Conservation (phyloP, 2,113 vertebrate genomes). For the Isurus oxyrinchus region DNA sequence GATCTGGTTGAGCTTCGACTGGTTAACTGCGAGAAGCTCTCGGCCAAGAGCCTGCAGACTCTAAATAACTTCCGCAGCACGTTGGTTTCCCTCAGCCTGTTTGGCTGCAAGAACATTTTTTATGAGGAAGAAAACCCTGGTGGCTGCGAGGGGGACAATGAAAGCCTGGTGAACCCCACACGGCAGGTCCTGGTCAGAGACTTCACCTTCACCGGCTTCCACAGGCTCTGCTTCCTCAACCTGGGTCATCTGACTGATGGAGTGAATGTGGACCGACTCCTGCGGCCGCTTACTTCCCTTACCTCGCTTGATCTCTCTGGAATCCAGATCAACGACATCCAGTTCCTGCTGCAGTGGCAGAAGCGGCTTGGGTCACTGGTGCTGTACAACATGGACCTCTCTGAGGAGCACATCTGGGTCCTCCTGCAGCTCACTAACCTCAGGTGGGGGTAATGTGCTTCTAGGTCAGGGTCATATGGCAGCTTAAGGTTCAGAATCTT, state of each 20-base stretch:
- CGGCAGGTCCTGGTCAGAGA: conserved; percentile 75
- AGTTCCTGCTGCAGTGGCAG: conserved; percentile 87
- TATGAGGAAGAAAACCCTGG: conserved; percentile 76
- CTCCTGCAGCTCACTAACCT: conserved; percentile 78
- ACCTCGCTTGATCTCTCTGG: conserved; percentile 82
- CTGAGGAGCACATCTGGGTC: conserved; percentile 78
- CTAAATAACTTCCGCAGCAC: conserved; percentile 78
- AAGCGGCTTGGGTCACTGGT: conserved; percentile 84
- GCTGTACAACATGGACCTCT: conserved; percentile 93
- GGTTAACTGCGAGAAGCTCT: conserved; percentile 85
- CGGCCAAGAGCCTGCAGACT: conserved; percentile 82
- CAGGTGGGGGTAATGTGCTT: conserved; percentile 59
- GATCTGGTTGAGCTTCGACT: conserved; percentile 90
- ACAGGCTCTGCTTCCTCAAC: conserved; percentile 81
- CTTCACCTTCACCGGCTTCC: conserved; percentile 89
- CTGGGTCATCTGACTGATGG: conserved; percentile 77
- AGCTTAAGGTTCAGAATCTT: not conserved
- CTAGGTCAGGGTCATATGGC: not conserved
- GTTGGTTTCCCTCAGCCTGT: conserved; percentile 84
- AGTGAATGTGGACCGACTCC: conserved; percentile 73
- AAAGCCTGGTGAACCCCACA: conserved; percentile 69
- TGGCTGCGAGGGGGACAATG: conserved; percentile 67
- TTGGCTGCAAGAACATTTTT: conserved; percentile 85
- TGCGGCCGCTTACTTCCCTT: conserved; percentile 72
- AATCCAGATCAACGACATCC: conserved; percentile 71